Evolutionary conservation across 2,113 vertebrate genomes (phyloP).

Genomic region (Sinocyclocheilus anshuiensis): DNA sequence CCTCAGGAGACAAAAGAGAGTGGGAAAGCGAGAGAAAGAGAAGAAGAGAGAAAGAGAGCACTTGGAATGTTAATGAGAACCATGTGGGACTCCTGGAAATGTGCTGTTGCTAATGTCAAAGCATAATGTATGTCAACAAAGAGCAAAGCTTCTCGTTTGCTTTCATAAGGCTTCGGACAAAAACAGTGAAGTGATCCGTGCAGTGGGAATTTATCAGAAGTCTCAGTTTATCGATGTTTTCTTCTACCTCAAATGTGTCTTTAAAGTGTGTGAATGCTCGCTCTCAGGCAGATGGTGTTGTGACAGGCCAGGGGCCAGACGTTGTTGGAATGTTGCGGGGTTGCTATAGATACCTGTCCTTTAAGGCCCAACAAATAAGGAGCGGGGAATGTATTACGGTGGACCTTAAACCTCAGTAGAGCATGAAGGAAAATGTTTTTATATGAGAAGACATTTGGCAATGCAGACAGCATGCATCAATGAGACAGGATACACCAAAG

Average conservation of each 20-base stretch:
- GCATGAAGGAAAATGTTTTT: conserved; percentile 61
- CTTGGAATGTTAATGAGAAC: conserved; percentile 53
- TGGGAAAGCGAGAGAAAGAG: conserved; percentile 23
- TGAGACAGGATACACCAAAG: neutral
- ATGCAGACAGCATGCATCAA: conserved; percentile 31
- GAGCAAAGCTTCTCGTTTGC: conserved; percentile 34
- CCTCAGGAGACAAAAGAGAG: conserved; percentile 37
- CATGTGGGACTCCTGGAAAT: conserved; percentile 46
- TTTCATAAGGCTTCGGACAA: neutral
- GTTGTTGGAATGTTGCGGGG: conserved; percentile 65
- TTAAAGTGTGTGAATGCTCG: conserved; percentile 65
- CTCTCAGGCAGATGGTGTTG: conserved; percentile 67
- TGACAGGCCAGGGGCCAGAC: conserved; percentile 61
- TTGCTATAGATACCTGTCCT: conserved; percentile 67
- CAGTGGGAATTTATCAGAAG: conserved; percentile 69
- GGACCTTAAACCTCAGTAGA: conserved; percentile 53
- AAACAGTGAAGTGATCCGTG: conserved; percentile 42
- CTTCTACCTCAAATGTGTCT: conserved; percentile 69
- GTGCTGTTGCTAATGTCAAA: conserved; percentile 15
- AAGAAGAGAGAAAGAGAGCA: neutral
- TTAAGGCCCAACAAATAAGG: conserved; percentile 68
- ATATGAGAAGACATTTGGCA: conserved; percentile 39
- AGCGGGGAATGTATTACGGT: conserved; percentile 58
- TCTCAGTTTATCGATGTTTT: conserved; percentile 70
- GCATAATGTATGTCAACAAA: conserved; percentile 17